Evolutionary conservation across 2,888 invertebrate species (phyloP).

Genomic region (Caenorhabditis angaria): DNA sequence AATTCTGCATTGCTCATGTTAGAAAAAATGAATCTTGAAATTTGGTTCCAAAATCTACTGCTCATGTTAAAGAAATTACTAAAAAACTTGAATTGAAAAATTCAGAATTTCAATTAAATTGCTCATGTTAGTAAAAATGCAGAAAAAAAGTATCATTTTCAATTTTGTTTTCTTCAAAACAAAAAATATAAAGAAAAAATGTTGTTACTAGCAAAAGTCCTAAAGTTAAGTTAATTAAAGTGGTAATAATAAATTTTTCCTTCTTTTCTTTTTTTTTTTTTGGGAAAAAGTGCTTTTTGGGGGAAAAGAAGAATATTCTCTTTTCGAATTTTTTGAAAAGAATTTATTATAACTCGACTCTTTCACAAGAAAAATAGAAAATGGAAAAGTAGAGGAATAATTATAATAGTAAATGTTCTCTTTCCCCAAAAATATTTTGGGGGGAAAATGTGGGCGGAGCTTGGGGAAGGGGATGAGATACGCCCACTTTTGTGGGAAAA

Average conservation of each 20-base stretch:
- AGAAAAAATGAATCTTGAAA: no score
- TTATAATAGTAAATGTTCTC: no score
- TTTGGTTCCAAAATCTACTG: no score
- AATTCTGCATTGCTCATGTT: no score
- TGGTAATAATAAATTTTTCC: constrained; percentile 36
- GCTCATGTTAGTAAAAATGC: neutral
- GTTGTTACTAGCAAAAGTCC: neutral
- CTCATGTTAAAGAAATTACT: no score
- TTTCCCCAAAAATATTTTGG: no score
- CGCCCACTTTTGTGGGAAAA: no score
- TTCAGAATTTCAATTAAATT: no score
- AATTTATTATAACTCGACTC: constrained; percentile 8
- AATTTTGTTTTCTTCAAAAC: neutral
- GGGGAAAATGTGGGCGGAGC: neutral
- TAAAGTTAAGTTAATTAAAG: constrained; percentile 44
- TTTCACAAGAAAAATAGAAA: no score
- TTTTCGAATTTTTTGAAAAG: constrained; percentile 1
- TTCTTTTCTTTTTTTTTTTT: neutral
- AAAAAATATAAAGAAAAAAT: neutral
- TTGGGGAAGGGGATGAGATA: neutral
- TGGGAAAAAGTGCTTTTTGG: neutral
- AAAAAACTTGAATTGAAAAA: no score
- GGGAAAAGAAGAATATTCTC: neutral
- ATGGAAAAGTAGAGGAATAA: no score
- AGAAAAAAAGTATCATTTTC: neutral